These are phyloP conservation scores for Lathronympha strigana DNA, from an alignment of 2,888 invertebrate species.

Conservation along the genomic window DNA sequence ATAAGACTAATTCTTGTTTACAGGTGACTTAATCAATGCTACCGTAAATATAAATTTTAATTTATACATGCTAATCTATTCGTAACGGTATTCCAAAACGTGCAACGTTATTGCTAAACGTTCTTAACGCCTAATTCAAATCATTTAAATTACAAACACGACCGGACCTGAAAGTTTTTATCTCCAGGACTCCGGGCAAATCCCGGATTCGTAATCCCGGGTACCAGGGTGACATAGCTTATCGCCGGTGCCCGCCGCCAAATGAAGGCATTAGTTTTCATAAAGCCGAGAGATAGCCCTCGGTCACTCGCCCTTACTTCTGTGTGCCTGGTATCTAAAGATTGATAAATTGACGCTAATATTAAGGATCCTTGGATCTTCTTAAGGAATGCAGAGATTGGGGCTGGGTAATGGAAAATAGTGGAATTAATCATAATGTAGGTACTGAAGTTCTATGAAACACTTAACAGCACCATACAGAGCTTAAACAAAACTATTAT, in stretches of 20 bases:
- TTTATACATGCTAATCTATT: neutral
- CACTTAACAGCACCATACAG: too few relatives aligned
- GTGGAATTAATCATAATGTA: conserved; percentile 28
- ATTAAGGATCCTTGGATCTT: conserved; percentile 47
- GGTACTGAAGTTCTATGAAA: too few relatives aligned
- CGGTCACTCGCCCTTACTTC: conserved; percentile 59
- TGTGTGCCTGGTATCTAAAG: conserved; percentile 59
- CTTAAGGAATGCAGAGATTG: conserved; percentile 35
- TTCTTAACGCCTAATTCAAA: conserved; percentile 48
- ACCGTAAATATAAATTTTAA: conserved; percentile 24
- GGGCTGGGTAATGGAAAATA: conserved; percentile 35
- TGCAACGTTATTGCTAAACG: conserved; percentile 16
- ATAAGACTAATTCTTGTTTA: neutral
- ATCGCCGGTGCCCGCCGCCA: conserved; percentile 75
- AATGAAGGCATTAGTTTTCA: conserved; percentile 84
- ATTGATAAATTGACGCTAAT: conserved; percentile 66
- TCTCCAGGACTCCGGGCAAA: conserved; percentile 62
- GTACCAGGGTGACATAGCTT: conserved; percentile 79
- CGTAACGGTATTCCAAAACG: neutral
- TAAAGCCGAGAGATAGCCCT: conserved; percentile 77
- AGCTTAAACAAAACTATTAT: too few relatives aligned
- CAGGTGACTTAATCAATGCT: conserved; percentile 11
- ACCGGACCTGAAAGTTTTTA: conserved; percentile 69
- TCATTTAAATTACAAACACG: conserved; percentile 70
- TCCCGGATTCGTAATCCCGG: conserved; percentile 76